A percentile compares a stretch with the other conserved stretches of the same genome.
These are phyloP conservation scores for Notarius lentiginosus DNA, from an alignment of 2,113 vertebrate genomes.

Conservation along the genomic window DNA sequence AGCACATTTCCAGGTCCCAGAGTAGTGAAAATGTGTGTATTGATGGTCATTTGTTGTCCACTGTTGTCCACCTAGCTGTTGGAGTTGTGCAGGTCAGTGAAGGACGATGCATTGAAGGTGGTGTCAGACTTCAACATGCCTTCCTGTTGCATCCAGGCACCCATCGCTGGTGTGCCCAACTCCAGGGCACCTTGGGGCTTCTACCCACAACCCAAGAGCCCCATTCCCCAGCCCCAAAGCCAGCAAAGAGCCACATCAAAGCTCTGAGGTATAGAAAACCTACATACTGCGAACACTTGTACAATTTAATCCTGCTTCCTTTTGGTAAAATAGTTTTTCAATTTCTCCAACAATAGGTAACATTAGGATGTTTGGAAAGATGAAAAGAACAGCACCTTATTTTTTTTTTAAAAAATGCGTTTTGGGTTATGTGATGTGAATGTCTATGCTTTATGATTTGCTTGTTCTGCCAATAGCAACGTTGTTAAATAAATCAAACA, in stretches of 20 bases:
- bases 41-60: neutral
- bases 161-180: constrained; percentile 60
- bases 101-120: constrained; percentile 67
- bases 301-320: neutral
- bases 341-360: neutral
- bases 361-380: neutral
- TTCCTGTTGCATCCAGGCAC: constrained; percentile 59
- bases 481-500: neutral
- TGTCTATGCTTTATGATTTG: constrained; percentile 1
- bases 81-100: constrained; percentile 63
- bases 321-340: neutral
- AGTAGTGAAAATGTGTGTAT: neutral
- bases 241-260: constrained; percentile 29
- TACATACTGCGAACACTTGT: neutral
- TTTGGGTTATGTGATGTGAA: constrained; percentile 4
- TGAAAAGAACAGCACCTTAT: neutral
- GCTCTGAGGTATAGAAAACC: constrained; percentile 29
- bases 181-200: constrained; percentile 61
- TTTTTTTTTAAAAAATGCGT: neutral
- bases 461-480: neutral
- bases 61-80: constrained; percentile 65
- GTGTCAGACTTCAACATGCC: constrained; percentile 69
- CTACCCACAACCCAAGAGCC: constrained; percentile 42
- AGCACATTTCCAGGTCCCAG: neutral
- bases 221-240: constrained; percentile 4